phyloP scores from a whole-genome alignment of 2,888 invertebrate genomes.

The Bombylius discolor region DNA sequence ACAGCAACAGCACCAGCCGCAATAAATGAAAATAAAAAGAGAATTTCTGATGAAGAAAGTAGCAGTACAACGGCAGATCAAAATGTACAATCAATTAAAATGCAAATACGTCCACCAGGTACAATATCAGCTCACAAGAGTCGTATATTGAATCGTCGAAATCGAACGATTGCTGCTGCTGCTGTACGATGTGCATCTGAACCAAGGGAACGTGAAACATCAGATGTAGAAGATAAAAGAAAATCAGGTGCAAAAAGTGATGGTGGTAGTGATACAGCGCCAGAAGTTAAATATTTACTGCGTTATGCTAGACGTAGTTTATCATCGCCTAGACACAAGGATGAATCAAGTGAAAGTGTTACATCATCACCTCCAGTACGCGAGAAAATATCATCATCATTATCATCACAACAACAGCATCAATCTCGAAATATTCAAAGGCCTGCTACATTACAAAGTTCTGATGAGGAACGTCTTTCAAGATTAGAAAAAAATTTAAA shows the following conservation, averaged over 20 bases:
- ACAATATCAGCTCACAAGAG: slow-evolving; percentile 31
- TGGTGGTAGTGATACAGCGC: slow-evolving; percentile 18
- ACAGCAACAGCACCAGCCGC: slow-evolving; percentile 2
- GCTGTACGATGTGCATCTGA: slow-evolving; percentile 36
- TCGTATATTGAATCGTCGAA: slow-evolving; percentile 31
- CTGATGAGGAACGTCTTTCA: slow-evolving; percentile 19
- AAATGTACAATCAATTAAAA: slow-evolving; percentile 21
- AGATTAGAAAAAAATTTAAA: slow-evolving; percentile 31
- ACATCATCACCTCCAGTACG: slow-evolving; percentile 13
- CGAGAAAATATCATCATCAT: background rate
- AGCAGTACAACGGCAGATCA: slow-evolving; percentile 14
- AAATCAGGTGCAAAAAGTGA: slow-evolving; percentile 21
- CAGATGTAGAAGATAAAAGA: background rate
- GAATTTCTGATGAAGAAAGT: slow-evolving; percentile 19
- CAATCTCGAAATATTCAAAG: background rate
- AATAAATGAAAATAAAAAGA: slow-evolving; percentile 13
- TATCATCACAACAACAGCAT: background rate
- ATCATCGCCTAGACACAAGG: slow-evolving; percentile 32
- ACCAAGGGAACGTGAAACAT: slow-evolving; percentile 24
- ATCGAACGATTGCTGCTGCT: slow-evolving; percentile 27
- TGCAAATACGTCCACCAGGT: slow-evolving; percentile 28
- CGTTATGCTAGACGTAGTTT: slow-evolving; percentile 27
- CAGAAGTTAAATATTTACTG: slow-evolving; percentile 22
- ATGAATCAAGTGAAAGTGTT: slow-evolving; percentile 32
- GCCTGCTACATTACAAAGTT: background rate